Percentiles rank a stretch among this genome's conserved stretches.
Conservation (phyloP, 1,140 invertebrate species). For the Drosophila miranda region DNA sequence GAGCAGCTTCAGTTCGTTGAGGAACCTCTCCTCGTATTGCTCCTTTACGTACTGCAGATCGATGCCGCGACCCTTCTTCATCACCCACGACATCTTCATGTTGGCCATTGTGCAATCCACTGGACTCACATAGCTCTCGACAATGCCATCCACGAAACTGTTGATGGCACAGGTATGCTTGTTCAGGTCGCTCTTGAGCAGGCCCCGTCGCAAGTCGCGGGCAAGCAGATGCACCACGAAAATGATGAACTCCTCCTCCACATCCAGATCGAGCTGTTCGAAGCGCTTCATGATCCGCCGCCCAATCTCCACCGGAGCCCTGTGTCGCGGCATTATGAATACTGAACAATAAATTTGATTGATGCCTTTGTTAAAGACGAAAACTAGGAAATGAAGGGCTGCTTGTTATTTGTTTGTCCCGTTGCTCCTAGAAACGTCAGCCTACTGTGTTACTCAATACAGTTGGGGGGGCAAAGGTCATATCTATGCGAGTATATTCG, state of each 20-base stretch:
- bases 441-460: no score
- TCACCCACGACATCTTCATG: conserved; percentile 62
- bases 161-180: conserved; percentile 41
- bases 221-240: conserved; percentile 62
- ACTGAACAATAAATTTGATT: conserved; percentile 30
- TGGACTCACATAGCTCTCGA: conserved; percentile 35
- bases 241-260: conserved; percentile 44
- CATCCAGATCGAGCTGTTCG: conserved; percentile 43
- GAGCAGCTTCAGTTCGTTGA: conserved; percentile 54
- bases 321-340: conserved; percentile 42
- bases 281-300: conserved; percentile 40
- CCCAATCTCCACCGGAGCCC: conserved; percentile 27
- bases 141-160: conserved; percentile 41
- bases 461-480: no score
- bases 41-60: conserved; percentile 55
- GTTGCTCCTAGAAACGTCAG: no score
- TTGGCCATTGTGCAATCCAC: conserved; percentile 60
- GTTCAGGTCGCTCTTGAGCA: conserved; percentile 28
- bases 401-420: no score
- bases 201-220: conserved; percentile 52
- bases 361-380: neutral
- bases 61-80: conserved; percentile 53
- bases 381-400: neutral
- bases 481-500: no score
- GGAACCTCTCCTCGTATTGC: conserved; percentile 55